Evolutionary conservation across 2,113 vertebrate genomes (phyloP).

Genomic region (Pongo pygmaeus): DNA sequence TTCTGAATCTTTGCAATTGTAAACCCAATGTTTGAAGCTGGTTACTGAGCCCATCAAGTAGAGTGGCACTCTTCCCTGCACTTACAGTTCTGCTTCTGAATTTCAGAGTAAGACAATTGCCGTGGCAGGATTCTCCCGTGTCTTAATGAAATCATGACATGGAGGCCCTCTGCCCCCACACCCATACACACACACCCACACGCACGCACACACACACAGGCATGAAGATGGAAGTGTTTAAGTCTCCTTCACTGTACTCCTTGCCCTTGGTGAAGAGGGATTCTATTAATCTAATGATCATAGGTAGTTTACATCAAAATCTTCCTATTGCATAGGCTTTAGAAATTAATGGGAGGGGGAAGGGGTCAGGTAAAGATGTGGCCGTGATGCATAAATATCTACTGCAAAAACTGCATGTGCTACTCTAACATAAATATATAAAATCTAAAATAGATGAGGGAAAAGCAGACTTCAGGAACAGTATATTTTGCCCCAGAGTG

Average conservation of each 20-base stretch:
- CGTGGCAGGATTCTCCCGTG: neutral
- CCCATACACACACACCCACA: no score
- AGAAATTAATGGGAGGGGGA: neutral
- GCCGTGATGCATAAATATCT: neutral
- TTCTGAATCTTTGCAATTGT: neutral
- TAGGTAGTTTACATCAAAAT: neutral
- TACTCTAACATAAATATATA: neutral
- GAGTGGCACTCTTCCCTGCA: neutral
- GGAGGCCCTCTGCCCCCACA: neutral
- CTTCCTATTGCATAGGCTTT: neutral
- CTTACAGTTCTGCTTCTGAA: neutral
- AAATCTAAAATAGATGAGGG: neutral
- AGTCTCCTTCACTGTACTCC: neutral
- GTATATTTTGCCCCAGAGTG: neutral
- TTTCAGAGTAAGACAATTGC: neutral
- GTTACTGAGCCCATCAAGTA: neutral
- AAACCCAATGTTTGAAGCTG: neutral
- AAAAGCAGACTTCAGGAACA: neutral
- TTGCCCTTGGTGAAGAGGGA: neutral
- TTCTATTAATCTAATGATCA: neutral
- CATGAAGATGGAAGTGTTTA: neutral
- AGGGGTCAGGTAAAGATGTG: neutral
- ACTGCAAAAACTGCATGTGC: neutral
- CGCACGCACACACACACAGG: neutral
- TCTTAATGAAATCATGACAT: neutral